Evolutionary conservation across 2,113 vertebrate species (phyloP).

Genomic region (Sapayoa aenigma): DNA sequence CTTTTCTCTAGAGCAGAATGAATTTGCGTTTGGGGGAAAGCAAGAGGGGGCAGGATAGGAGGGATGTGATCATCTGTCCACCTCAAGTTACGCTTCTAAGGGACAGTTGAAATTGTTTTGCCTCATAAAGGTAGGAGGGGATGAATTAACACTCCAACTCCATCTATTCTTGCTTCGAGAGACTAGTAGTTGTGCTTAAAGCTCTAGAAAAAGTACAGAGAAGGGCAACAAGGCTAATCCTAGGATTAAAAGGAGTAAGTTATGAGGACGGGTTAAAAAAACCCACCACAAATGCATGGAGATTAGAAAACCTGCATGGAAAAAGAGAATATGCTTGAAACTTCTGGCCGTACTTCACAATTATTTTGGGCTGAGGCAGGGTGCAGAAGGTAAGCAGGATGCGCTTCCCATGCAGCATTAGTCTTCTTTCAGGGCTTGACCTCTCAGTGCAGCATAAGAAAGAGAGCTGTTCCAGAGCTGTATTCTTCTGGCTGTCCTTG

Average conservation of each 20-base stretch:
- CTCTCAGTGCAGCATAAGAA: neutral
- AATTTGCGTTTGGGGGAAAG: neutral
- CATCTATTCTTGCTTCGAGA: neutral
- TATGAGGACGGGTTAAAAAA: slow-evolving; percentile 38
- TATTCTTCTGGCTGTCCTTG: neutral
- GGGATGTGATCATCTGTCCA: neutral
- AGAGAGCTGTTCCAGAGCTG: neutral
- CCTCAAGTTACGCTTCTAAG: neutral
- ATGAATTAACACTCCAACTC: neutral
- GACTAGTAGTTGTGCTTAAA: neutral
- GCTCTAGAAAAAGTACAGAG: slow-evolving; percentile 9
- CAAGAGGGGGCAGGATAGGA: neutral
- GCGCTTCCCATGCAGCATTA: neutral
- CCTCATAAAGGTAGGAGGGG: neutral
- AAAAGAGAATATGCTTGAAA: neutral
- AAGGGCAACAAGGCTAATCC: slow-evolving; percentile 47
- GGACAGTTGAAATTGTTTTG: neutral
- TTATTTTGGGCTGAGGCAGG: neutral
- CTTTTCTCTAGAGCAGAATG: neutral
- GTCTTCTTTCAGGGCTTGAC: neutral
- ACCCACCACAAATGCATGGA: neutral
- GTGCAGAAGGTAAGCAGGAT: neutral
- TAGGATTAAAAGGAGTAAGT: slow-evolving; percentile 50
- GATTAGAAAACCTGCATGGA: neutral
- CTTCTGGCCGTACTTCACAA: neutral